Base-by-base conservation (phyloP, 2,797 vertebrate species). In the Taeniopygia guttata region DNA sequence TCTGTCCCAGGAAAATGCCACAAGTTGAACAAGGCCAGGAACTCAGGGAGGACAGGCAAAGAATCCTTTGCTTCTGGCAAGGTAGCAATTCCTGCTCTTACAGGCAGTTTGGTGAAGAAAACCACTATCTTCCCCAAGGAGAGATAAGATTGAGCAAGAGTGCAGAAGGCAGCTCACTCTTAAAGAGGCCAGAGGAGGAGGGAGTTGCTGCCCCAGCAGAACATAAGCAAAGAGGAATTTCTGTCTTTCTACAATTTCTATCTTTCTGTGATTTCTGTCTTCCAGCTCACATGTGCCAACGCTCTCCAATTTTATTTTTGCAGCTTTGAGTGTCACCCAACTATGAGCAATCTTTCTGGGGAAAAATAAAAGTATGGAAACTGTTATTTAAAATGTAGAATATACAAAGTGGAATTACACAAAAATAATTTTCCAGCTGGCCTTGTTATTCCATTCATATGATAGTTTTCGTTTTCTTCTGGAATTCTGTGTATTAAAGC, bases 401-500 rank as follows among this genome's bases (percentile, higher is more conserved):
- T 48, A 58, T 34, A 86, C 25, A 38, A 88, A 92, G n/a, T 25
- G 26, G 66, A 93, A 90, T 69, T 66, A 78, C 26, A 62, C 15
- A 84, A 60, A 86, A 81, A 78, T 63, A n/a, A 43, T 70, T 74
- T 90, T 84, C 93, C 93, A 94, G 85, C 77, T 94, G 85, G 82
- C 83, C 56, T 86, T 82, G 10, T 66, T 91, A 87, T 93, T 63
- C 52, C 67, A 87, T 83, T 92, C 86, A 46, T 56, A 49, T 67
- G 52, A 87, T 14, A 86, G 60, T 77, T 93, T 79, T 76, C 77
- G 84, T 74, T 67, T 76, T 93, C 74, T 88, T 90, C 73, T 82
- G 89, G 67, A 78, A 56, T 84, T 93, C 63, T 88, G 38, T 45
- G 63, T 76, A 82, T 63, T 88, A 27, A 8, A 77, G 59, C 45